A percentile compares a stretch with the other conserved stretches of the same genome.
phyloP scores from a whole-genome alignment of 2,113 vertebrate genomes.

The Eublepharis macularius region DNA sequence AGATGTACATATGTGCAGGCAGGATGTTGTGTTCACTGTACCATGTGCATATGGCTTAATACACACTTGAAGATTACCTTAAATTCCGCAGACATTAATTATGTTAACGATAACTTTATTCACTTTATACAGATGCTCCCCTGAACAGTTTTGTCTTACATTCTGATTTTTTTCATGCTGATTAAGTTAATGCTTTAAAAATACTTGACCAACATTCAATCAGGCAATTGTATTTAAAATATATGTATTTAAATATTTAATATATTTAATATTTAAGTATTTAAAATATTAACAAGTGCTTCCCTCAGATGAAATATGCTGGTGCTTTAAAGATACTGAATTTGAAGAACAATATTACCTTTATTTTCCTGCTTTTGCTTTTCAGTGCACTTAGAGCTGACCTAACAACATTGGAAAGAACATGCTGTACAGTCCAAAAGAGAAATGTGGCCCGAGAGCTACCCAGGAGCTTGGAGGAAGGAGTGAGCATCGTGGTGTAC shows the following conservation, averaged over 20 bases:
- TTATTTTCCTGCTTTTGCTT: not conserved
- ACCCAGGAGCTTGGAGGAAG: not conserved
- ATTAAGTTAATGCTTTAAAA: too few relatives aligned
- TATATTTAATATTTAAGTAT: too few relatives aligned
- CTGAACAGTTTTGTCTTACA: too few relatives aligned
- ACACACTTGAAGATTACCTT: too few relatives aligned
- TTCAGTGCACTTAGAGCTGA: not conserved
- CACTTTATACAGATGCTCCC: too few relatives aligned
- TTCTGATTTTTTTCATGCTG: too few relatives aligned
- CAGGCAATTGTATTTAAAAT: not conserved
- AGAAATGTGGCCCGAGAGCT: not conserved
- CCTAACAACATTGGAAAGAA: not conserved
- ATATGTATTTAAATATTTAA: not conserved
- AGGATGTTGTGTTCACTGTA: too few relatives aligned
- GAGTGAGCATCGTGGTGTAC: not conserved
- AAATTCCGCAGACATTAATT: too few relatives aligned
- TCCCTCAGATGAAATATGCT: not conserved
- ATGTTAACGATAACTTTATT: too few relatives aligned
- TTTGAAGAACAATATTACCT: not conserved
- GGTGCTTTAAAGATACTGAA: not conserved
- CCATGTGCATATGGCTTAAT: too few relatives aligned
- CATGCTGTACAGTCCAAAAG: constrained; percentile 12
- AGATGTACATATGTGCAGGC: too few relatives aligned
- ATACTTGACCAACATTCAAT: too few relatives aligned
- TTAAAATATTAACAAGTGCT: not conserved